Base-by-base conservation (phyloP, 2,888 invertebrate genomes). In the Pachliopta kotzebuea region DNA sequence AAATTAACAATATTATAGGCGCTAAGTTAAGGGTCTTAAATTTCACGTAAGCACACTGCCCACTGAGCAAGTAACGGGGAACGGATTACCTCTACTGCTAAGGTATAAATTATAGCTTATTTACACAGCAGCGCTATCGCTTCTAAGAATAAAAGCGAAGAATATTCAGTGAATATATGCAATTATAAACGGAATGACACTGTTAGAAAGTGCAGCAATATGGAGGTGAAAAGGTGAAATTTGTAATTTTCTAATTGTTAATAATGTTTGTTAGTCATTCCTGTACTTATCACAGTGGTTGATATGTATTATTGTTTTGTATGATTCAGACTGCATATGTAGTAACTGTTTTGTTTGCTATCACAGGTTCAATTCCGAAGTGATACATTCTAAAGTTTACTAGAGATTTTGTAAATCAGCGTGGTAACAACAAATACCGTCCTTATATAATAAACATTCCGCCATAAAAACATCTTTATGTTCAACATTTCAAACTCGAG, bases 151-250 rank as follows among this genome's bases (percentile, higher is more conserved):
- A 52, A 56, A 60, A 52, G 56, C 23, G 21, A 29, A 56, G 23
- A 55, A 64, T 56, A 56, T 56, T 60, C 56, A 56, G n/a, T 21
- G 52, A 60, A 56, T 29, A 60, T 31, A 37, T 45, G 57, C 29
- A 61, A 57, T 60, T 65, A 65, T 61, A 61, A 65, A 61, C 23
- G 26, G 53, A 61, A 52, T 65, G 56, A 53, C 60, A 31, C 45
- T 23, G 50, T 60, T 60, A 56, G 52, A 56, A 56, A 56, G 50
- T 50, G 26, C 50, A 21, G 55, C 23, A 20, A 23, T 58, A 11
- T 29, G 21, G 17, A 21, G 52, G 18, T 58, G 29, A 4, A 55
- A 29, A 54, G 57, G 55, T 59, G 63, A 63, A 54, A 55, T 61
- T 61, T 20, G 42, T 53, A 58, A 53, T 63, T 52, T 37, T 55